Conservation (phyloP, 1,140 invertebrate genomes). For the Eurosta solidaginis region DNA sequence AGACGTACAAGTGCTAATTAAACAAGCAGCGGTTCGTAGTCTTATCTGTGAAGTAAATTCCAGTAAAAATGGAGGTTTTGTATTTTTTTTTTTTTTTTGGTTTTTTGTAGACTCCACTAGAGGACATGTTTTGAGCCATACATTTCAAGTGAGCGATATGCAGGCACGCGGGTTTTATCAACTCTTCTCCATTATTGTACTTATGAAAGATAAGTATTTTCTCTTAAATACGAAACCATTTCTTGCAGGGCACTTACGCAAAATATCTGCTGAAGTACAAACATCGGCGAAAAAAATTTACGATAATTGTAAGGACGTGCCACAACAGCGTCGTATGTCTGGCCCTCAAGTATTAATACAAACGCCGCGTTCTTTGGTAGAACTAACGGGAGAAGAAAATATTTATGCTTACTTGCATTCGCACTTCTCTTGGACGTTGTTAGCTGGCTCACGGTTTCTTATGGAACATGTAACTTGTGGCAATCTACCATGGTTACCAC, state of each 20-base stretch:
- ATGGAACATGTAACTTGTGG: slow-evolving; percentile 64
- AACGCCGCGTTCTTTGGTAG: slow-evolving; percentile 67
- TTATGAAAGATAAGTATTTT: slow-evolving; percentile 86
- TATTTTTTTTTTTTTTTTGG: no score
- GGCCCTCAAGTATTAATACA: slow-evolving; percentile 66
- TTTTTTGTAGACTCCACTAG: slow-evolving; percentile 84
- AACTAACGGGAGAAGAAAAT: slow-evolving; percentile 70
- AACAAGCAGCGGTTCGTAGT: slow-evolving; percentile 79
- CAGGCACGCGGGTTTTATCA: slow-evolving; percentile 78
- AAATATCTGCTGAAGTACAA: slow-evolving; percentile 75
- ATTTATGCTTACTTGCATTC: slow-evolving; percentile 72
- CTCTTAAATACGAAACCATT: slow-evolving; percentile 79
- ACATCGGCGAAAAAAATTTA: slow-evolving; percentile 70
- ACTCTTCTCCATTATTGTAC: slow-evolving; percentile 81
- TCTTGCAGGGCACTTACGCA: slow-evolving; percentile 69
- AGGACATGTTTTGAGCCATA: slow-evolving; percentile 83
- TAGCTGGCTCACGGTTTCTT: slow-evolving; percentile 68
- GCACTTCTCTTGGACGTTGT: slow-evolving; percentile 75
- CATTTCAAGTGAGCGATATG: slow-evolving; percentile 80
- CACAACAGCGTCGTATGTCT: slow-evolving; percentile 69
- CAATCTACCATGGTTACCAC: slow-evolving; percentile 54
- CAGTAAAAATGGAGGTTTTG: slow-evolving; percentile 78
- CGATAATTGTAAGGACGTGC: slow-evolving; percentile 66
- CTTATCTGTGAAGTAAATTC: slow-evolving; percentile 84
- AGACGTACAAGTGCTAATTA: slow-evolving; percentile 73